phyloP scores from a whole-genome alignment of 2,888 invertebrate species.

The Lasioglossum pauxillum region DNA sequence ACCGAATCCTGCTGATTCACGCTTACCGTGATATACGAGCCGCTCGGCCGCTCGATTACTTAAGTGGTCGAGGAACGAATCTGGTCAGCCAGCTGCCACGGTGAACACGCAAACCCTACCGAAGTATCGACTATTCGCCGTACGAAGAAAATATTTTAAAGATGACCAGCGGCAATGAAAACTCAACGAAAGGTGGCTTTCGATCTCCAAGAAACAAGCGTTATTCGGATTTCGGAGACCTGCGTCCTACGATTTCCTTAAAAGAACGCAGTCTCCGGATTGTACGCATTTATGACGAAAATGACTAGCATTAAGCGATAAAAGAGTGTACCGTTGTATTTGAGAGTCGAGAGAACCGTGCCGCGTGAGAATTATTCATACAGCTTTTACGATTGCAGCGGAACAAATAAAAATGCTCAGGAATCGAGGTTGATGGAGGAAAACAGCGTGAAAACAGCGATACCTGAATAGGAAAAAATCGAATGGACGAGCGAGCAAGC shows the following conservation, averaged over 20 bases:
- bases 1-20: conserved; percentile 65
- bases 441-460: background rate
- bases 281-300: background rate
- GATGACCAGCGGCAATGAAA: conserved; percentile 37
- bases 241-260: background rate
- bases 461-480: background rate
- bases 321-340: background rate
- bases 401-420: background rate
- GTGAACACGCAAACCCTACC: conserved; percentile 55
- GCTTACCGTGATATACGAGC: conserved; percentile 58
- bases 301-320: background rate
- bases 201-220: background rate
- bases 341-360: background rate
- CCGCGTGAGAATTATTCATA: background rate
- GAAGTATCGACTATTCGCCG: conserved; percentile 56
- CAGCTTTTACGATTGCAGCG: background rate
- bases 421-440: background rate
- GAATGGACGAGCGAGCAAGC: background rate
- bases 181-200: background rate
- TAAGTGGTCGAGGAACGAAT: conserved; percentile 69
- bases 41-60: conserved; percentile 60
- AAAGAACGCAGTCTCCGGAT: background rate
- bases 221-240: background rate
- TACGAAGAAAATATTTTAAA: conserved; percentile 52
- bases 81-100: conserved; percentile 64